A percentile compares a stretch with the other conserved stretches of the same genome.
Evolutionary conservation across 2,797 vertebrate species (phyloP).

Genomic region (Liparis tanakae): DNA sequence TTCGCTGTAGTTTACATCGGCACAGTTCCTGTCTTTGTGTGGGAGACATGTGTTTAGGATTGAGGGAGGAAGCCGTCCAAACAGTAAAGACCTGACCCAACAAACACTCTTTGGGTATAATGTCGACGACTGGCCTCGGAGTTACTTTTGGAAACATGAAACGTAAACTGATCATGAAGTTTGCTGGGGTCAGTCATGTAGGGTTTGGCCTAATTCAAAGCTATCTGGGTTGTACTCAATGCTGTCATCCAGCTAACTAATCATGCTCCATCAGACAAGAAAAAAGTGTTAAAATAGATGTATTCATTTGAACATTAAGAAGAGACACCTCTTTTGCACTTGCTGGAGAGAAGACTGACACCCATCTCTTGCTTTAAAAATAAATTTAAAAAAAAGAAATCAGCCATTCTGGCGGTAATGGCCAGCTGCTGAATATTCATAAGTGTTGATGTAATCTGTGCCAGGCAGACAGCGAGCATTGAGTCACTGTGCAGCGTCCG

Average conservation of each 20-base stretch:
- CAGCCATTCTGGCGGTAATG: conserved; percentile 51
- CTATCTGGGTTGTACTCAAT: background rate
- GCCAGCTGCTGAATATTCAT: conserved; percentile 77
- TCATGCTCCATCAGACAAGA: background rate
- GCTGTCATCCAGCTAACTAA: background rate
- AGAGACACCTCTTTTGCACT: conserved; percentile 15
- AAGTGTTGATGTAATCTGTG: conserved; percentile 82
- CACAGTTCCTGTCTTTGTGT: conserved; percentile 79
- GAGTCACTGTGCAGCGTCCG: conserved; percentile 74
- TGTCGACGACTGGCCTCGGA: background rate
- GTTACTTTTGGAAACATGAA: conserved; percentile 18
- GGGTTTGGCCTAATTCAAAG: background rate
- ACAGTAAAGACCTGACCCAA: conserved; percentile 42
- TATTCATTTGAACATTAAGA: background rate
- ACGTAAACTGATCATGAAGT: background rate
- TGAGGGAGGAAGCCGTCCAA: conserved; percentile 64
- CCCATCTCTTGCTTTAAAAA: conserved; percentile 19
- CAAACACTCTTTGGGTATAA: conserved; percentile 15
- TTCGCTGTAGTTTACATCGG: conserved; percentile 54
- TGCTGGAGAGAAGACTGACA: conserved; percentile 17
- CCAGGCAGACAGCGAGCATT: conserved; percentile 82
- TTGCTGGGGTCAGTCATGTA: background rate
- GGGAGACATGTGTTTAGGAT: conserved; percentile 50
- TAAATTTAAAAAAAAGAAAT: conserved; percentile 34
- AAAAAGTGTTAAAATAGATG: background rate